Evolutionary conservation across 2,888 invertebrate genomes (phyloP).

Genomic region (Acanthosepion lycidas): DNA sequence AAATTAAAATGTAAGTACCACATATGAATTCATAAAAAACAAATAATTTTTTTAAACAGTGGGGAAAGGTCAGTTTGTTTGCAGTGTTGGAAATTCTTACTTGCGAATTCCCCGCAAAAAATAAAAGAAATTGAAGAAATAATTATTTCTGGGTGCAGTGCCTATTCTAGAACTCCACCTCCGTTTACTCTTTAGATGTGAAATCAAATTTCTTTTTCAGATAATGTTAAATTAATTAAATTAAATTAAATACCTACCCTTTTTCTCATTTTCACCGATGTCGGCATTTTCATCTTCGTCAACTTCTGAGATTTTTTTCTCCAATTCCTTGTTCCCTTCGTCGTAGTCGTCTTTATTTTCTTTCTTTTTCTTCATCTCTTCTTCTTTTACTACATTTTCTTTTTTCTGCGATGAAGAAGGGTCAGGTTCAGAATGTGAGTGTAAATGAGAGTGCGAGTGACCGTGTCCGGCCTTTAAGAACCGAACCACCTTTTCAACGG

Average conservation of each 20-base stretch:
- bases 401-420: conserved; percentile 39
- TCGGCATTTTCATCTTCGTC: conserved; percentile 53
- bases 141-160: too few species aligned
- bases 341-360: not conserved
- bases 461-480: conserved; percentile 87
- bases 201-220: too few species aligned
- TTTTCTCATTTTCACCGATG: conserved; percentile 51
- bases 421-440: conserved; percentile 57
- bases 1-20: too few species aligned
- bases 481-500: conserved; percentile 88
- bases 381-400: not conserved
- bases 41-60: too few species aligned
- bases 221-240: too few species aligned
- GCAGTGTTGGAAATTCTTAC: too few species aligned
- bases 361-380: not conserved
- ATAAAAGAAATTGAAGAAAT: too few species aligned
- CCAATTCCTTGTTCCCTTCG: conserved; percentile 48
- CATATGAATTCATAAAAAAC: too few species aligned
- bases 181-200: too few species aligned
- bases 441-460: conserved; percentile 80
- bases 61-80: too few species aligned
- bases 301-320: conserved; percentile 53
- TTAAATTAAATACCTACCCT: not conserved
- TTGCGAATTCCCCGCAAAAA: too few species aligned
- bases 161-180: too few species aligned